Percentiles rank a stretch among this genome's conserved stretches.
These are phyloP conservation scores for Pandemis cinnamomeana DNA, from an alignment of 2,888 invertebrate genomes.

Conservation along the genomic window DNA sequence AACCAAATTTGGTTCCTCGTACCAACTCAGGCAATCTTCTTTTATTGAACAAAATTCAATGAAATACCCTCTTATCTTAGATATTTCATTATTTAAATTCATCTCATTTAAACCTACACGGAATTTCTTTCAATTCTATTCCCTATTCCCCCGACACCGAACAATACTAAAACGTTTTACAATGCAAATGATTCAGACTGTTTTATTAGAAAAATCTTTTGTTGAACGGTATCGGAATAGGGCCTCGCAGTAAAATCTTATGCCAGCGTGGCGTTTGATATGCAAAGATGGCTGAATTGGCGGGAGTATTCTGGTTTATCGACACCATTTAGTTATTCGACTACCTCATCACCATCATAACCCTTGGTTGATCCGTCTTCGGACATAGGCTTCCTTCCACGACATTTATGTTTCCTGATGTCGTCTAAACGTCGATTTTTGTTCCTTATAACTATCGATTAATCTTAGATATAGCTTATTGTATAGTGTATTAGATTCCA, in stretches of 20 bases:
- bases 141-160: conserved; percentile 10
- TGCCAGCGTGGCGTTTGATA: conserved; percentile 66
- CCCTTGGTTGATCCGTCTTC: no score
- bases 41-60: not conserved
- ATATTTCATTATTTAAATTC: conserved; percentile 1
- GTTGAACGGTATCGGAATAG: conserved; percentile 48
- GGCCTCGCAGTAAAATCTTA: conserved; percentile 71
- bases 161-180: conserved; percentile 42
- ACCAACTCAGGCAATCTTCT: not conserved
- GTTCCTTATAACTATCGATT: no score
- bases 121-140: conserved; percentile 13
- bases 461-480: no score
- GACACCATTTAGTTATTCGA: not conserved
- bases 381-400: no score
- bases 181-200: conserved; percentile 53
- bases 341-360: no score
- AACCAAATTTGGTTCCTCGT: not conserved
- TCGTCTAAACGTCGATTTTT: no score
- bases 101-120: conserved; percentile 26
- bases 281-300: conserved; percentile 67
- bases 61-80: not conserved
- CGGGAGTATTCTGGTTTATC: conserved; percentile 50
- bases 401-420: no score
- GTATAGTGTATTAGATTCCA: no score
- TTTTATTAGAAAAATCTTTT: conserved; percentile 60